Conservation (phyloP, 2,797 vertebrate species). For the Gadopsis marmoratus region DNA sequence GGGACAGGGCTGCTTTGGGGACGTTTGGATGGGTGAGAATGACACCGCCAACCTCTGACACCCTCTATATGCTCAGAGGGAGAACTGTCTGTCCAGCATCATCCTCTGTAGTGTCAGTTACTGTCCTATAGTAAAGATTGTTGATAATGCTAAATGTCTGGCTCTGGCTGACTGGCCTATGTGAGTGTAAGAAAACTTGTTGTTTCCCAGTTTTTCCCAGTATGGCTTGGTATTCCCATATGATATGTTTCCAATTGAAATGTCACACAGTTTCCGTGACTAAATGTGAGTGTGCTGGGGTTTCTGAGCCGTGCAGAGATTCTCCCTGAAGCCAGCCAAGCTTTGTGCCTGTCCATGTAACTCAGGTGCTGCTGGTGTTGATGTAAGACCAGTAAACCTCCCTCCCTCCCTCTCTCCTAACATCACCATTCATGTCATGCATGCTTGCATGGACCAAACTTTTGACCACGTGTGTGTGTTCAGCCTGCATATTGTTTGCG, state of each 20-base stretch:
- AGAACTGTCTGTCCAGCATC: slow-evolving; percentile 19
- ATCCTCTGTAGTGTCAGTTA: slow-evolving; percentile 25
- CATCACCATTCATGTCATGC: slow-evolving; percentile 52
- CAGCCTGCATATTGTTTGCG: slow-evolving; percentile 1
- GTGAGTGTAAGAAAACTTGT: slow-evolving; percentile 2
- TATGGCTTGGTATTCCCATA: slow-evolving; percentile 25
- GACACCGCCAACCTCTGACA: slow-evolving; percentile 30
- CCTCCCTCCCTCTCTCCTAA: slow-evolving; percentile 21
- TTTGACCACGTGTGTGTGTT: slow-evolving; percentile 15
- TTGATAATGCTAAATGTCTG: slow-evolving; percentile 21
- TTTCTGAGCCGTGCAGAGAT: slow-evolving; percentile 48
- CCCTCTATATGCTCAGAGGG: slow-evolving; percentile 36
- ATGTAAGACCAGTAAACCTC: slow-evolving; percentile 57
- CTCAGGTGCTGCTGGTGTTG: slow-evolving; percentile 57
- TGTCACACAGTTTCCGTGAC: slow-evolving; percentile 11
- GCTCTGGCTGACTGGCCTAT: slow-evolving; percentile 23
- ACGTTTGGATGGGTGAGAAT: slow-evolving; percentile 96
- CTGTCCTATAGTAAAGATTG: slow-evolving; percentile 31
- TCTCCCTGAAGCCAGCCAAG: slow-evolving; percentile 45
- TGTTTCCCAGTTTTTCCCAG: neutral
- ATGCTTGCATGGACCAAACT: slow-evolving; percentile 60
- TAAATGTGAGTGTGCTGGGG: slow-evolving; percentile 39
- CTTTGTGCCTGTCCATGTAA: slow-evolving; percentile 51
- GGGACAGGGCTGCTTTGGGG: slow-evolving; percentile 97
- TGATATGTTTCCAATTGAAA: slow-evolving; percentile 18